Conservation (phyloP, 2,888 invertebrate genomes). For the Drosophila siamana region DNA sequence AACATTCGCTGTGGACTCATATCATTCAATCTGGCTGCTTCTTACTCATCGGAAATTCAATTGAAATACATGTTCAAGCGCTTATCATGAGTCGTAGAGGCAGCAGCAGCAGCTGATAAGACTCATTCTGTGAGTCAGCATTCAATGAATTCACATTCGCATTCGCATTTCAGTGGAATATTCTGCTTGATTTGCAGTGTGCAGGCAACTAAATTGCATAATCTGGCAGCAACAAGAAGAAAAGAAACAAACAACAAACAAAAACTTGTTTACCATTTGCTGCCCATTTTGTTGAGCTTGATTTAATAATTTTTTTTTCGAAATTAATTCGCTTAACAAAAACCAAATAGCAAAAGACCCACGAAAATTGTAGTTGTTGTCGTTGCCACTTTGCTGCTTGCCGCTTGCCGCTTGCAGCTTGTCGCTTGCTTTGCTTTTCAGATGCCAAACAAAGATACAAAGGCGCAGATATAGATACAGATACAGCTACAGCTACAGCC, state of each 20-base stretch:
- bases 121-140: conserved; percentile 50
- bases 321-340: conserved; percentile 61
- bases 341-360: conserved; percentile 44
- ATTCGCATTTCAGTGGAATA: conserved; percentile 16
- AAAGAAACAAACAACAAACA: conserved; percentile 33
- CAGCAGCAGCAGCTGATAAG: conserved; percentile 51
- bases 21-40: conserved; percentile 18
- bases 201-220: conserved; percentile 48
- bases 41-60: conserved; percentile 51
- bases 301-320: conserved; percentile 58
- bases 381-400: conserved; percentile 25
- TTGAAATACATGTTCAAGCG: conserved; percentile 24
- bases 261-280: conserved; percentile 63
- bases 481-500: conserved; percentile 8
- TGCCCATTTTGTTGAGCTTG: conserved; percentile 60
- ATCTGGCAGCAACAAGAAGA: conserved; percentile 24
- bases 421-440: conserved; percentile 43
- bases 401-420: neutral
- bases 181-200: conserved; percentile 34
- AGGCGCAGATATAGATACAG: conserved; percentile 42
- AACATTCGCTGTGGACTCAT: conserved; percentile 7
- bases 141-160: neutral
- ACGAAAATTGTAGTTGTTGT: conserved; percentile 46
- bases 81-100: conserved; percentile 30
- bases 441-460: conserved; percentile 59